Evolutionary conservation across 2,888 invertebrate species (phyloP), one percentile per base, ranked within the genome.

Genomic region (Chelonus formosanus): DNA sequence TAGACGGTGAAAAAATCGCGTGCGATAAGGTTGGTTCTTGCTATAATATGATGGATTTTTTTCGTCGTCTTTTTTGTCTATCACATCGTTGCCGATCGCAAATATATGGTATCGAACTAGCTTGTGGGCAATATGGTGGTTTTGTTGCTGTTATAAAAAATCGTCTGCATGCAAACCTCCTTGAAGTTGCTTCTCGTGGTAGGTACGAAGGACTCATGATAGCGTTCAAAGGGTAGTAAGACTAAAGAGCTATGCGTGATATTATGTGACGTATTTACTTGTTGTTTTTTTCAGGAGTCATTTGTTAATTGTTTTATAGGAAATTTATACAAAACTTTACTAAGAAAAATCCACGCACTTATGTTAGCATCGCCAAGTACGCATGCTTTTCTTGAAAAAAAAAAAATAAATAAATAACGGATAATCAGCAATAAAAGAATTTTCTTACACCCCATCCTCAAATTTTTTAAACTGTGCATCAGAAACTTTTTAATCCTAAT

Each of bases 121-220:
- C 45, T 45, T 43, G 36, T 53, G 43, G 31, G 50, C 50, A 53
- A 57, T 67, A 64, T 34, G 47, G 35, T 57, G 35, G 48, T 56
- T 10, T 40, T 45, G 40, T 63, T 54, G 57, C 57, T 56, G 47
- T 61, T 60, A 50, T 20, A 77, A 79, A 78, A 79, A 79, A 70
- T 67, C 62, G 78, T 75, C 75, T 78, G 77, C 80, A 77, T 79
- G 79, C 78, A 69, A 78, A 64, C 56, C 69, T 43, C 70, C 66
- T 61, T 52, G 60, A 50, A 50, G 70, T 61, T 55, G 63, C 65
- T 63, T 64, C 58, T 59, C 43, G 57, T 63, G 65, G 65, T 69
- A 69, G 56, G 67, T 61, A 48, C 69, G 66, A 58, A 63, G 67
- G 44, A 31, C 50, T 60, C 60, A 60, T 60, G 52, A 40, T 60